Percentiles rank a stretch among this genome's conserved stretches.
phyloP scores from a whole-genome alignment of 2,113 vertebrate species.

The human (Homo sapiens) region DNA sequence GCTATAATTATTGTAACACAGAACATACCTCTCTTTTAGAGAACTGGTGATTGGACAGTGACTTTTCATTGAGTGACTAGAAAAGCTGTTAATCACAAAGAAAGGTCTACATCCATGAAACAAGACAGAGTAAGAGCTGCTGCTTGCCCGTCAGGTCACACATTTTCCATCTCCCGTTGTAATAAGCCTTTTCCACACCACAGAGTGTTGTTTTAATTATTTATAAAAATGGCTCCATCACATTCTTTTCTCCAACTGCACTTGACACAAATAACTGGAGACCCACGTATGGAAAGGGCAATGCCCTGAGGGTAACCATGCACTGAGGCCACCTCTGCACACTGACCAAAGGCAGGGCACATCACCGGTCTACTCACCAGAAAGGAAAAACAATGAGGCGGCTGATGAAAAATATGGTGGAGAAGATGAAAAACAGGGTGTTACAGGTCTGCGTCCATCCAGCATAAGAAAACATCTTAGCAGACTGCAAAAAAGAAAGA shows the following conservation, averaged over 20 bases:
- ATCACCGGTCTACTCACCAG: slow-evolving; percentile 87
- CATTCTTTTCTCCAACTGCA: background rate
- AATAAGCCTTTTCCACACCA: background rate
- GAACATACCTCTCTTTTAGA: background rate
- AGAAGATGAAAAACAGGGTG: slow-evolving; percentile 90
- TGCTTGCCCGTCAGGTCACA: background rate
- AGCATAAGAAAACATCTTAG: slow-evolving; percentile 96
- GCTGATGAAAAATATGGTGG: slow-evolving; percentile 88
- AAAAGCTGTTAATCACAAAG: background rate
- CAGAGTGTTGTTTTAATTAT: background rate
- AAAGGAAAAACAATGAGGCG: slow-evolving; percentile 93
- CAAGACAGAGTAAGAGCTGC: background rate
- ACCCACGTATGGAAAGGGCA: background rate
- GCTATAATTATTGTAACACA: background rate
- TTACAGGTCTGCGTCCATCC: slow-evolving; percentile 91
- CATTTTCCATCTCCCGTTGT: background rate
- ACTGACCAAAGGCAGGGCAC: too few relatives aligned
- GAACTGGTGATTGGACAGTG: background rate
- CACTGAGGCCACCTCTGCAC: background rate
- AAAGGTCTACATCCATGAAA: background rate
- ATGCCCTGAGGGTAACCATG: fast-evolving
- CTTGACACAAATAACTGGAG: background rate
- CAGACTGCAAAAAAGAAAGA: slow-evolving; percentile 86
- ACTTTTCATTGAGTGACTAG: background rate
- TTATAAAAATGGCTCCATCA: background rate